These are phyloP conservation scores for Pissodes strobi DNA, from an alignment of 1,140 invertebrate genomes.

Conservation along the genomic window DNA sequence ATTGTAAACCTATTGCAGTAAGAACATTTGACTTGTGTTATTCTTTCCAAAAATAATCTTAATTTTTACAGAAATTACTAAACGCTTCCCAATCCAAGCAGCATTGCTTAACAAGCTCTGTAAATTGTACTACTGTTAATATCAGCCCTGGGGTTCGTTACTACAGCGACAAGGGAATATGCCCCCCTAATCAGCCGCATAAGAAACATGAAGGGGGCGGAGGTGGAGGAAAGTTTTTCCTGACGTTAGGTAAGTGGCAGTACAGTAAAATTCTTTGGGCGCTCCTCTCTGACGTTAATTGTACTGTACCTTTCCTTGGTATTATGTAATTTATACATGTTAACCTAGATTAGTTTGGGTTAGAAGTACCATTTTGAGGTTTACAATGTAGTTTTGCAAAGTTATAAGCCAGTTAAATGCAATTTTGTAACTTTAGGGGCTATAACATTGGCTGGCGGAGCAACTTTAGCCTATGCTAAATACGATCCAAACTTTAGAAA, in stretches of 20 bases:
- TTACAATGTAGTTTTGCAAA: too few species aligned
- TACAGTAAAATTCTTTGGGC: too few species aligned
- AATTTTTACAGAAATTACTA: constrained; percentile 19
- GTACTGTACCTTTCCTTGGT: too few species aligned
- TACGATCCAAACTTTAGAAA: constrained; percentile 69
- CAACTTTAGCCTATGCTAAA: constrained; percentile 69
- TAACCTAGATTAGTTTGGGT: too few species aligned
- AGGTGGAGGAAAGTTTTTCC: constrained; percentile 18
- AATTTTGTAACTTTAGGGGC: constrained; percentile 55
- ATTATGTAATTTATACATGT: too few species aligned
- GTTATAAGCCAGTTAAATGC: constrained; percentile 62
- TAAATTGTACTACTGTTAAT: neutral
- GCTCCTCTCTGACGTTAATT: too few species aligned
- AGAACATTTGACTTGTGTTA: neutral
- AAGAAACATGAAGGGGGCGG: neutral
- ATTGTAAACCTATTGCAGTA: neutral
- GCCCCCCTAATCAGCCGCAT: constrained; percentile 1
- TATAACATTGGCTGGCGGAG: constrained; percentile 60
- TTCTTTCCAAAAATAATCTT: neutral
- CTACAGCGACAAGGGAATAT: constrained; percentile 12
- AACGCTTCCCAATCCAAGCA: constrained; percentile 10
- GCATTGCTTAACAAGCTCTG: constrained; percentile 5
- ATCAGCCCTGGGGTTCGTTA: neutral
- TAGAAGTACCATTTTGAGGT: constrained; percentile 25
- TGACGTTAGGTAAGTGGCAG: constrained; percentile 13